A percentile compares a stretch with the other conserved stretches of the same genome.
Evolutionary conservation across 2,888 invertebrate genomes (phyloP).

Genomic region (Rhopalosiphum nymphaeae): DNA sequence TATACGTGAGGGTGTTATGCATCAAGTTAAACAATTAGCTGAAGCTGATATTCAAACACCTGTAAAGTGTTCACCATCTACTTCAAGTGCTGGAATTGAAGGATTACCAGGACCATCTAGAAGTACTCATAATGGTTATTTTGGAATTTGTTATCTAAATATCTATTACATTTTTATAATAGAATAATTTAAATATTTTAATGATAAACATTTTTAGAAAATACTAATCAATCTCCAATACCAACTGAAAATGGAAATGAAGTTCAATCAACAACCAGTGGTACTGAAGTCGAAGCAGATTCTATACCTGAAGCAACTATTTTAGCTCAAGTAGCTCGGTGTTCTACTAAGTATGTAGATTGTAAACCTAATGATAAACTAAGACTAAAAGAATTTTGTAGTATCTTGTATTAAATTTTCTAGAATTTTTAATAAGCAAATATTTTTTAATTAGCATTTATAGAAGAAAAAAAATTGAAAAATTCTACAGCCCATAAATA

Average conservation of each 20-base stretch:
- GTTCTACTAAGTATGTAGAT: conserved; percentile 44
- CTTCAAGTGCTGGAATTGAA: conserved; percentile 50
- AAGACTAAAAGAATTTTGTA: background rate
- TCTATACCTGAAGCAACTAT: conserved; percentile 40
- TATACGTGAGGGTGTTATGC: conserved; percentile 94
- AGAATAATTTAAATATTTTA: background rate
- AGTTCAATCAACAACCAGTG: conserved; percentile 35
- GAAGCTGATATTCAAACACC: conserved; percentile 54
- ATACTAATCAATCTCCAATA: conserved; percentile 16
- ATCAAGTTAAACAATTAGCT: conserved; percentile 78
- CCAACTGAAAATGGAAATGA: conserved; percentile 49
- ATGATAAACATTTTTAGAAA: conserved; percentile 1
- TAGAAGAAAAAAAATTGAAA: too few relatives aligned
- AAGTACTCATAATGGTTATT: conserved; percentile 45
- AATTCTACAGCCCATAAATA: too few relatives aligned
- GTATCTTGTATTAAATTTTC: background rate
- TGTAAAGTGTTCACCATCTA: conserved; percentile 49
- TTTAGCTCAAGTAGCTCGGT: conserved; percentile 58
- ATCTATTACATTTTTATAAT: background rate
- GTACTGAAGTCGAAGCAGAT: conserved; percentile 18
- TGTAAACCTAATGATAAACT: background rate
- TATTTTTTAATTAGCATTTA: background rate
- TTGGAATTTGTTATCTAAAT: background rate
- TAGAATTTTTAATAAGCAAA: background rate
- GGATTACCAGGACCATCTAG: conserved; percentile 60